Conservation (phyloP, 2,113 vertebrate species). For the Bambusicola thoracicus region DNA sequence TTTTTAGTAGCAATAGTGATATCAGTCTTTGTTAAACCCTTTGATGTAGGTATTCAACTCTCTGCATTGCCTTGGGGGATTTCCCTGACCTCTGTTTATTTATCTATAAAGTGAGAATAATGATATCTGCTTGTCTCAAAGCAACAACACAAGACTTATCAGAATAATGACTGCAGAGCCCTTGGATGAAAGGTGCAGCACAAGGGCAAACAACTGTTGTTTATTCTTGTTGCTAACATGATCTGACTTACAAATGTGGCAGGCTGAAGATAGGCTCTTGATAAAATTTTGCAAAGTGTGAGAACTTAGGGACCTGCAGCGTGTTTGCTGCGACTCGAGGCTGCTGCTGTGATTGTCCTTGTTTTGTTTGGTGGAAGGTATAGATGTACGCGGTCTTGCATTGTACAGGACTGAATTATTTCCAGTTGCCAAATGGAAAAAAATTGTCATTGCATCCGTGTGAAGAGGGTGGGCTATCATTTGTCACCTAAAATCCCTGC, state of each 20-base stretch:
- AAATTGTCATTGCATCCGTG: neutral
- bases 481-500: neutral
- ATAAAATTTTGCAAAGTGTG: neutral
- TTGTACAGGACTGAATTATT: neutral
- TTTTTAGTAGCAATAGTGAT: neutral
- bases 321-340: accelerated
- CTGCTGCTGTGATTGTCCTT: accelerated
- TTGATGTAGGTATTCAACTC: neutral
- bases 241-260: neutral
- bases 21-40: neutral
- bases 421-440: neutral
- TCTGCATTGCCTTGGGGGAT: neutral
- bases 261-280: neutral
- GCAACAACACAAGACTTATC: neutral
- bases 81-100: neutral
- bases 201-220: neutral
- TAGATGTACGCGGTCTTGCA: neutral
- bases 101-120: neutral
- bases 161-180: neutral
- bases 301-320: neutral
- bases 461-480: neutral
- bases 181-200: neutral
- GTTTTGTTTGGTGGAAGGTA: neutral
- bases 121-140: neutral
- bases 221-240: neutral